Conservation (phyloP, 2,888 invertebrate species). For the Papilio gigon region DNA sequence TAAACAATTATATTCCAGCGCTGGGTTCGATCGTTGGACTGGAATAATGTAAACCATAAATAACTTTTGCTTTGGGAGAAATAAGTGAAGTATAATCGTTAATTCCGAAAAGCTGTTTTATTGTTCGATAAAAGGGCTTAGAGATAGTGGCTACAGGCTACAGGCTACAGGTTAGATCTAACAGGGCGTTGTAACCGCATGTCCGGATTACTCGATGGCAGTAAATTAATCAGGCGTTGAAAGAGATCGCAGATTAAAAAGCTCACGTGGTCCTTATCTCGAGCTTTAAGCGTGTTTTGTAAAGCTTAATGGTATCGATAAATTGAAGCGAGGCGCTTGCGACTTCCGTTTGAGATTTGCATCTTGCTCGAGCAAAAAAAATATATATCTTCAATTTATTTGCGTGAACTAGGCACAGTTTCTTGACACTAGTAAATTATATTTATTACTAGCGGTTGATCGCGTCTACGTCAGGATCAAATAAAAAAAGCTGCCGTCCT, state of each 20-base stretch:
- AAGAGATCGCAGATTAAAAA: conserved; percentile 42
- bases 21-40: too few species aligned
- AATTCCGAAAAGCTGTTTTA: conserved; percentile 15
- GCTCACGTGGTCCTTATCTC: conserved; percentile 41
- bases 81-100: not conserved
- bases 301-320: conserved; percentile 42
- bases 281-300: conserved; percentile 40
- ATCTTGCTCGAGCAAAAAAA: conserved; percentile 24
- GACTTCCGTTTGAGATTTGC: conserved; percentile 34
- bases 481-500: too few species aligned
- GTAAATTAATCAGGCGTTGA: conserved; percentile 43
- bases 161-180: conserved; percentile 26
- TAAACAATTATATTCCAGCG: too few species aligned
- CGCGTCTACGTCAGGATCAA: too few species aligned
- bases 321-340: conserved; percentile 37
- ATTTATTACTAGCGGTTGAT: too few species aligned
- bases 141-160: not conserved
- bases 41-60: too few species aligned
- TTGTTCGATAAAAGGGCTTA: conserved; percentile 27
- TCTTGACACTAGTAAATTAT: not conserved
- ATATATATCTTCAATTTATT: conserved; percentile 33
- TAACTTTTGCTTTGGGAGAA: too few species aligned
- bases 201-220: conserved; percentile 37
- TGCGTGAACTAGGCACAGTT: not conserved
- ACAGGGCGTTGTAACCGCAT: conserved; percentile 39